A percentile compares a stretch with the other conserved stretches of the same genome.
phyloP scores from a whole-genome alignment of 1,140 invertebrate species.

The Drosophila sp. region DNA sequence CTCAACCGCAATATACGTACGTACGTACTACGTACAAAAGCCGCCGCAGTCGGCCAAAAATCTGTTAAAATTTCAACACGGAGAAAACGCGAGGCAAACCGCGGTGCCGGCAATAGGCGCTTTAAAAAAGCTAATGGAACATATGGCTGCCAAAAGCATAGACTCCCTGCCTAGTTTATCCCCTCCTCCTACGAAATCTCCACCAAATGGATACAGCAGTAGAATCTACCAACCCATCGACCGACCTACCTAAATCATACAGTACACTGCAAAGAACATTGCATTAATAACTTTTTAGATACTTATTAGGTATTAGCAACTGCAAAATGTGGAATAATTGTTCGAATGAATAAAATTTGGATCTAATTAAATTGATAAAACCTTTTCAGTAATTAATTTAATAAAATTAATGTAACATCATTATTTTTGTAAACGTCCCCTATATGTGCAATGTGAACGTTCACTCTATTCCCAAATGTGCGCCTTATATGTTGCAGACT shows the following conservation, averaged over 20 bases:
- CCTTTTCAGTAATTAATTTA: too few relatives aligned
- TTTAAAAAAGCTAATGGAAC: constrained; percentile 79
- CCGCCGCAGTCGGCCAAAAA: constrained; percentile 42
- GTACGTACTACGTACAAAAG: neutral
- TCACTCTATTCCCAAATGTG: too few relatives aligned
- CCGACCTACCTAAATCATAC: constrained; percentile 1
- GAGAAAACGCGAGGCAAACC: constrained; percentile 27
- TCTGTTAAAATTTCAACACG: constrained; percentile 74
- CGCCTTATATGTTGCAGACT: too few relatives aligned
- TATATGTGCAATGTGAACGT: too few relatives aligned
- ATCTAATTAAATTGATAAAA: too few relatives aligned
- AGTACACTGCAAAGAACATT: constrained; percentile 11
- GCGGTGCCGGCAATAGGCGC: constrained; percentile 62
- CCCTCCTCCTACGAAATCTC: constrained; percentile 12
- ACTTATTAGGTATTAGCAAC: too few relatives aligned
- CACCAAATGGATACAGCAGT: constrained; percentile 24
- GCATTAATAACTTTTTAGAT: too few relatives aligned
- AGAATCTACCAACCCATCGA: constrained; percentile 15
- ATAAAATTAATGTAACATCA: too few relatives aligned
- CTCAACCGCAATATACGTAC: constrained; percentile 66
- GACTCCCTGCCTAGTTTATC: neutral
- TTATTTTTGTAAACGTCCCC: too few relatives aligned
- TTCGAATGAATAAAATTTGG: too few relatives aligned
- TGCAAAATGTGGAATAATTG: too few relatives aligned
- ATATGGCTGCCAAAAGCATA: constrained; percentile 49